A percentile compares a stretch with the other conserved stretches of the same genome.
Evolutionary conservation across 2,888 invertebrate species (phyloP).

Genomic region (Lasioglossum calceatum): DNA sequence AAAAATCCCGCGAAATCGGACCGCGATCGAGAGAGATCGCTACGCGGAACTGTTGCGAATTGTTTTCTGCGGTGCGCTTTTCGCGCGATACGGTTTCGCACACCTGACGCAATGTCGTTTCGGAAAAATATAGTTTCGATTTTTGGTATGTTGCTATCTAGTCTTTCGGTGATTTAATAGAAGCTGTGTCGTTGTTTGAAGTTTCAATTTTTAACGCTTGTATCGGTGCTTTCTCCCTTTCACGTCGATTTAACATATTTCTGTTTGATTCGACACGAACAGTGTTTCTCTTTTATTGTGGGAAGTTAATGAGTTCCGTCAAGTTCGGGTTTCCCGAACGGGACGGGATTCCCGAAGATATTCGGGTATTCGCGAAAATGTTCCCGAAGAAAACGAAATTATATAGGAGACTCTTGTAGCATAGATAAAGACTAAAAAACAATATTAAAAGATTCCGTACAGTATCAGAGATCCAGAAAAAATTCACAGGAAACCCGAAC

Average conservation of each 20-base stretch:
- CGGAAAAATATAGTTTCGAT: not conserved
- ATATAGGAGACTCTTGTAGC: too few species aligned
- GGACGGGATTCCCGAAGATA: too few species aligned
- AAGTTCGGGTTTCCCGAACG: too few species aligned
- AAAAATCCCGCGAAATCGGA: conserved; percentile 2
- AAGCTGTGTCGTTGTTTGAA: not conserved
- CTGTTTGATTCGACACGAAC: too few species aligned
- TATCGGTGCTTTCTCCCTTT: not conserved
- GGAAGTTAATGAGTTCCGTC: too few species aligned
- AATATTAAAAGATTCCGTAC: too few species aligned
- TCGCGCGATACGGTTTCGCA: conserved; percentile 9
- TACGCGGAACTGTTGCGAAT: conserved; percentile 23
- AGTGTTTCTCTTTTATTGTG: too few species aligned
- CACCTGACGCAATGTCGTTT: not conserved
- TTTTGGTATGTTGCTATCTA: not conserved
- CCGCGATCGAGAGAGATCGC: conserved; percentile 2
- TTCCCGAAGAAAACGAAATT: too few species aligned
- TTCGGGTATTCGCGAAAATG: too few species aligned
- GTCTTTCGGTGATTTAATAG: not conserved
- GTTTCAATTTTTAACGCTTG: not conserved
- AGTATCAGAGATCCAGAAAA: too few species aligned
- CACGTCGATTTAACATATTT: not conserved
- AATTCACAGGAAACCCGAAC: too few species aligned
- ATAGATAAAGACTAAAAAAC: too few species aligned
- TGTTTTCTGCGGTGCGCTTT: conserved; percentile 27